These are phyloP conservation scores for Ptychochromis oligacanthus DNA, from an alignment of 2,113 vertebrate genomes.

Conservation along the genomic window DNA sequence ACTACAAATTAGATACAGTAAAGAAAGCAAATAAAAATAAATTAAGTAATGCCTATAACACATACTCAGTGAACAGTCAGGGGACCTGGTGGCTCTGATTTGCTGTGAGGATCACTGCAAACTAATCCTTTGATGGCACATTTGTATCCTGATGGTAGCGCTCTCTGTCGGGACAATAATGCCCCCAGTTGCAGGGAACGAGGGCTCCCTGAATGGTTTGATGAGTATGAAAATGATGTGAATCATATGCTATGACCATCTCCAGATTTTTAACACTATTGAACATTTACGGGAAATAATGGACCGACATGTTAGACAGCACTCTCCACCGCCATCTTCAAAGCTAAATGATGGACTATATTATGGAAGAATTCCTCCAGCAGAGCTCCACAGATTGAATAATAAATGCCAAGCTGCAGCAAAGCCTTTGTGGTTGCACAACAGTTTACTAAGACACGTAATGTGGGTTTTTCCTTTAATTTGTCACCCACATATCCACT, in stretches of 20 bases:
- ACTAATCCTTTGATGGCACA: not conserved
- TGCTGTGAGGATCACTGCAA: not conserved
- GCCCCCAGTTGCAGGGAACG: not conserved
- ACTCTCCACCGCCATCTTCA: not conserved
- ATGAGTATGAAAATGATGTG: not conserved
- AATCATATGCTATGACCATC: fast-evolving
- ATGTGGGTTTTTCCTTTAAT: too few relatives aligned
- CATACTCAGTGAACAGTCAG: not conserved
- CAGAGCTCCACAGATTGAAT: not conserved
- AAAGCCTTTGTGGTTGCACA: not conserved
- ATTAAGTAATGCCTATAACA: too few relatives aligned
- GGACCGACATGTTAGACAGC: fast-evolving
- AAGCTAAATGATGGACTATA: fast-evolving
- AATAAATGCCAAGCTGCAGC: not conserved
- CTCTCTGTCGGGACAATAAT: too few relatives aligned
- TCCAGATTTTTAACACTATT: not conserved
- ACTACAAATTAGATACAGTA: too few relatives aligned
- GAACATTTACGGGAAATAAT: not conserved
- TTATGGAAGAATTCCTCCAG: not conserved
- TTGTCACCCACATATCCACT: too few relatives aligned
- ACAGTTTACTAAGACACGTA: too few relatives aligned
- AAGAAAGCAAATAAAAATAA: too few relatives aligned
- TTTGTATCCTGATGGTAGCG: too few relatives aligned
- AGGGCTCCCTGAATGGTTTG: not conserved
- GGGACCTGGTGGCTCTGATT: not conserved